Evolutionary conservation across 2,888 invertebrate species (phyloP).

Genomic region (Cryptophagus acutangulus): DNA sequence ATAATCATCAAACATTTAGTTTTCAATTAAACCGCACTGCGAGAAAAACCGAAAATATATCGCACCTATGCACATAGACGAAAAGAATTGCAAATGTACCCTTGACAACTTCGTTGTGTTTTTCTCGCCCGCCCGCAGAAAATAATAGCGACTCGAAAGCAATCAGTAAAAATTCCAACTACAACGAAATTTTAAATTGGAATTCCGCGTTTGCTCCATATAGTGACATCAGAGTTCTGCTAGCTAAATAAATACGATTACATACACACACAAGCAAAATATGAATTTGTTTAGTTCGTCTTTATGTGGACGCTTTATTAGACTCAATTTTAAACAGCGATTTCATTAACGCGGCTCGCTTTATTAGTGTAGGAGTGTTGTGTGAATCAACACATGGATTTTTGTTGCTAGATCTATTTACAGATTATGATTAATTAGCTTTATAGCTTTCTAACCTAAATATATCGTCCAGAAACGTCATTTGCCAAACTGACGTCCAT

Average conservation of each 20-base stretch:
- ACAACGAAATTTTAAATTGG: slow-evolving; percentile 12
- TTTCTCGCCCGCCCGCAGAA: background rate
- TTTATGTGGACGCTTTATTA: slow-evolving; percentile 22
- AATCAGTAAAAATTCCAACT: slow-evolving; percentile 4
- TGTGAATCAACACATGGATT: slow-evolving; percentile 39
- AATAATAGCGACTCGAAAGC: background rate
- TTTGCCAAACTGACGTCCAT: too few species aligned
- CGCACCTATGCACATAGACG: too few species aligned
- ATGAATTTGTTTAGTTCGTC: slow-evolving; percentile 16
- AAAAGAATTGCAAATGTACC: too few species aligned
- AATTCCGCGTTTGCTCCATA: slow-evolving; percentile 20
- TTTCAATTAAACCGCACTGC: too few species aligned
- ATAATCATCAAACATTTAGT: too few species aligned
- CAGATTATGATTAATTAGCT: too few species aligned
- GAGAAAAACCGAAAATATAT: too few species aligned
- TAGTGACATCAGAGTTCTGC: slow-evolving; percentile 35
- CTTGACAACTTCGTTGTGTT: background rate
- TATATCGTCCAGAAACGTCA: too few species aligned
- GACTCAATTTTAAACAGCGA: slow-evolving; percentile 22
- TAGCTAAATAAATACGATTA: slow-evolving; percentile 34
- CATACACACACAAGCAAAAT: slow-evolving; percentile 28
- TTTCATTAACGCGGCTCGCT: slow-evolving; percentile 27
- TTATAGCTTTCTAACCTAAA: too few species aligned
- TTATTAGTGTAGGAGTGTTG: slow-evolving; percentile 38
- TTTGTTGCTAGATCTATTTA: too few species aligned